Percentiles rank a stretch among this genome's conserved stretches.
Evolutionary conservation across 2,797 vertebrate genomes (phyloP).

Genomic region (Chelon labrosus): DNA sequence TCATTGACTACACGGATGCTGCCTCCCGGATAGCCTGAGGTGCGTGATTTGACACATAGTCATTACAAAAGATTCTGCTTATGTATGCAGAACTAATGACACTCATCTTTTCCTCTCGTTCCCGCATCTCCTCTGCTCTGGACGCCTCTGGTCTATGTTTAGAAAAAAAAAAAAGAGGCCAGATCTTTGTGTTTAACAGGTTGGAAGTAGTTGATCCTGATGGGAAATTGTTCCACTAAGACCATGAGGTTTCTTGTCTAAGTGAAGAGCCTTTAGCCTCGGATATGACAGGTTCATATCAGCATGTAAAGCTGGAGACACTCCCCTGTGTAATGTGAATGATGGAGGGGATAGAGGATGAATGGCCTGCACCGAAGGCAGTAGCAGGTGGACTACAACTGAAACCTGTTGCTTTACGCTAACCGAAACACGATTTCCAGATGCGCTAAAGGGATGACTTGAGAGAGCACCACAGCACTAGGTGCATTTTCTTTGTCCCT

Average conservation of each 20-base stretch:
- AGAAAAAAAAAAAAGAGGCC: constrained; percentile 16
- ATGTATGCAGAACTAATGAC: constrained; percentile 70
- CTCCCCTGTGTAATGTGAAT: neutral
- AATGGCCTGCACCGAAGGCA: neutral
- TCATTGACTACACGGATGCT: constrained; percentile 37
- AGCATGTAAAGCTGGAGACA: neutral
- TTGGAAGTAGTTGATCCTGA: neutral
- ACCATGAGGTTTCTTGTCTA: neutral
- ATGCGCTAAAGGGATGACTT: neutral
- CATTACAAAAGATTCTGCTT: constrained; percentile 55
- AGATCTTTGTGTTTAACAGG: constrained; percentile 17
- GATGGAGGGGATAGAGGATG: neutral
- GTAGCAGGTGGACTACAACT: constrained; percentile 15
- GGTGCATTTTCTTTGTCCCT: too few relatives aligned
- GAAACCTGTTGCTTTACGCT: neutral
- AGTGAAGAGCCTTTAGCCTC: constrained; percentile 1
- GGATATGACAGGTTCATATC: constrained; percentile 17
- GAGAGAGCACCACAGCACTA: fast-evolving
- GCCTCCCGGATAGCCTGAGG: constrained; percentile 26
- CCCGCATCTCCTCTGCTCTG: constrained; percentile 25
- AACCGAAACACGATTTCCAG: neutral
- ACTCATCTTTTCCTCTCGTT: constrained; percentile 26
- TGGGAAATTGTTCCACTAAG: neutral
- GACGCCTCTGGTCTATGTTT: constrained; percentile 53
- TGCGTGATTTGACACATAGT: constrained; percentile 48